These are phyloP conservation scores for Fistularia commersonii DNA, from an alignment of 2,797 vertebrate genomes.

Conservation along the genomic window DNA sequence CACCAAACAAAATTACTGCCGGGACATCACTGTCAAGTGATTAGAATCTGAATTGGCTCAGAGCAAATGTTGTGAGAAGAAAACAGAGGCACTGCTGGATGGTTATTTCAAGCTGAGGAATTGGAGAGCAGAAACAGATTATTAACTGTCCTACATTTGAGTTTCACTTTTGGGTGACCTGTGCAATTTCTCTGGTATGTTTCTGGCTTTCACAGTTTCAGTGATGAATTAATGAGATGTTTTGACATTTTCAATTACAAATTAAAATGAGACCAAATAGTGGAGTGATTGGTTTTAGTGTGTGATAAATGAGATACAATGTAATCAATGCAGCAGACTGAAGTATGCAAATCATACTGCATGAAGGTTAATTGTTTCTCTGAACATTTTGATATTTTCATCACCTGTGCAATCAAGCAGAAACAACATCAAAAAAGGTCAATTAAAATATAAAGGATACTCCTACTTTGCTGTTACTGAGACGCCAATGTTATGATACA, in stretches of 20 bases:
- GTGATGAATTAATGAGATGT: constrained; percentile 10
- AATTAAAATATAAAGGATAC: constrained; percentile 37
- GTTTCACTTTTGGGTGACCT: constrained; percentile 7
- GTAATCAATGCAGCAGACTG: constrained; percentile 37
- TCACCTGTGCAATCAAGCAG: constrained; percentile 37
- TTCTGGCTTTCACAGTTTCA: constrained; percentile 5
- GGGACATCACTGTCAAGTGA: constrained; percentile 44
- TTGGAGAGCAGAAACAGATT: constrained; percentile 32
- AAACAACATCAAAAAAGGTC: constrained; percentile 60
- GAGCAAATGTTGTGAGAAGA: constrained; percentile 26
- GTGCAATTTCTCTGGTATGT: background rate
- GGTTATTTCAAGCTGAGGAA: constrained; percentile 29
- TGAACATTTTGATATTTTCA: constrained; percentile 59
- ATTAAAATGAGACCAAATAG: background rate
- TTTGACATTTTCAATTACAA: constrained; percentile 6
- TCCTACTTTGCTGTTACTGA: background rate
- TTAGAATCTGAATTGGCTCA: constrained; percentile 28
- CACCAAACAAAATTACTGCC: constrained; percentile 53
- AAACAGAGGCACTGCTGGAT: constrained; percentile 12
- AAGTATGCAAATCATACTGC: constrained; percentile 48
- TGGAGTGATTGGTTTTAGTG: background rate
- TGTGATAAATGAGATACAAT: constrained; percentile 17
- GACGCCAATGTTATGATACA: too few relatives aligned
- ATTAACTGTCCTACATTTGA: constrained; percentile 24
- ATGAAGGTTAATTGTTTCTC: constrained; percentile 62